Percentiles rank a stretch among this genome's conserved stretches.
These are phyloP conservation scores for Lamellibrachia luymesi DNA, from an alignment of 1,140 invertebrate genomes.

Conservation along the genomic window DNA sequence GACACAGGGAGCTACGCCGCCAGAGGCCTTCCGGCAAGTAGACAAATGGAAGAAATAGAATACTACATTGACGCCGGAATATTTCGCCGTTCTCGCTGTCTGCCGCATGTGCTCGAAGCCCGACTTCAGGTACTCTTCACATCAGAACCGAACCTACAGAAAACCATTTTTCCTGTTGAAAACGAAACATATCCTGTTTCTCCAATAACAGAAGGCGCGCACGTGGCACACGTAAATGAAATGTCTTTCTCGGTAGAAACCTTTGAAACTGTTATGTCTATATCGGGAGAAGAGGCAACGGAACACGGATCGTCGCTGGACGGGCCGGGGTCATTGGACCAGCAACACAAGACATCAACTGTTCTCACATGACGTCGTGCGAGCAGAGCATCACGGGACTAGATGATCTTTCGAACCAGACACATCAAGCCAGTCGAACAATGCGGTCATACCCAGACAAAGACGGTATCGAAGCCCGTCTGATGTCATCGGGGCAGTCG, in stretches of 20 bases:
- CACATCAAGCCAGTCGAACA: neutral
- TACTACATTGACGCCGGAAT: neutral
- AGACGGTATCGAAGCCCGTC: neutral
- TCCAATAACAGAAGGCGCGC: neutral
- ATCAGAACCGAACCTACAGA: neutral
- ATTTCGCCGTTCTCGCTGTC: neutral
- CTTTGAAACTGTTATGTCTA: neutral
- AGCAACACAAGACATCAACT: neutral
- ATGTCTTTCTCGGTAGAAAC: neutral
- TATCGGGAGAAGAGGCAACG: neutral
- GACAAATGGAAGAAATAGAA: neutral
- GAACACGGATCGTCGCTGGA: neutral
- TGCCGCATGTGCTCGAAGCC: neutral
- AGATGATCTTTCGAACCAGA: neutral
- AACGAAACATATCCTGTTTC: neutral
- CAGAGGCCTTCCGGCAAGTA: neutral
- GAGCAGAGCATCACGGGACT: neutral
- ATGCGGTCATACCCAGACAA: neutral
- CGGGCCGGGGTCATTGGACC: neutral
- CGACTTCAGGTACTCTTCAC: neutral
- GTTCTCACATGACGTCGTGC: neutral
- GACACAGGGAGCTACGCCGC: neutral
- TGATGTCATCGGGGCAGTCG: neutral
- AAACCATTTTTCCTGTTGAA: neutral
- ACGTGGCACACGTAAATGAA: neutral